Evolutionary conservation across 2,797 vertebrate genomes (phyloP).

Genomic region (Clamator glandarius): DNA sequence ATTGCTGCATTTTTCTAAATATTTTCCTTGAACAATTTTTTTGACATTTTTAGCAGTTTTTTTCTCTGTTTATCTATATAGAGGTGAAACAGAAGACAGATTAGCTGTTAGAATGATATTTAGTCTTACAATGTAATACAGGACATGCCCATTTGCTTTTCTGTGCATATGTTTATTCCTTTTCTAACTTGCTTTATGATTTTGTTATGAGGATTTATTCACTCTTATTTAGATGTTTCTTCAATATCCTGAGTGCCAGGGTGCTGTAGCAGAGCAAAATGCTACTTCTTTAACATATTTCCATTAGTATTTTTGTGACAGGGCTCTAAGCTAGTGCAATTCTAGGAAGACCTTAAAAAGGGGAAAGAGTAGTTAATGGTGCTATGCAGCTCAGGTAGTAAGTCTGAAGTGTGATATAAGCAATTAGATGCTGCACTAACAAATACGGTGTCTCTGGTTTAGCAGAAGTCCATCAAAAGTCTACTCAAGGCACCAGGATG

Average conservation of each 20-base stretch:
- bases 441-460: not conserved
- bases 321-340: not conserved
- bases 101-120: not conserved
- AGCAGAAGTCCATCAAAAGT: not conserved
- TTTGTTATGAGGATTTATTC: not conserved
- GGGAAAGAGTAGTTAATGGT: not conserved
- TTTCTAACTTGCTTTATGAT: not conserved
- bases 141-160: not conserved
- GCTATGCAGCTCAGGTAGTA: not conserved
- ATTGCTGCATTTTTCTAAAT: not conserved
- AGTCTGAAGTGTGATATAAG: not conserved
- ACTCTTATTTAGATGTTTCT: not conserved
- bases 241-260: not conserved
- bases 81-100: not conserved
- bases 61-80: not conserved
- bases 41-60: not conserved
- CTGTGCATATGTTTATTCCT: not conserved
- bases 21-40: not conserved
- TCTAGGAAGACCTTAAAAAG: not conserved
- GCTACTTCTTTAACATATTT: not conserved
- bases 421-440: not conserved
- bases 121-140: not conserved
- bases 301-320: not conserved
- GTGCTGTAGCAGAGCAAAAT: not conserved
- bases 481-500: not conserved